These are phyloP conservation scores for Eclectus roratus DNA, from an alignment of 2,113 vertebrate species.

Conservation along the genomic window DNA sequence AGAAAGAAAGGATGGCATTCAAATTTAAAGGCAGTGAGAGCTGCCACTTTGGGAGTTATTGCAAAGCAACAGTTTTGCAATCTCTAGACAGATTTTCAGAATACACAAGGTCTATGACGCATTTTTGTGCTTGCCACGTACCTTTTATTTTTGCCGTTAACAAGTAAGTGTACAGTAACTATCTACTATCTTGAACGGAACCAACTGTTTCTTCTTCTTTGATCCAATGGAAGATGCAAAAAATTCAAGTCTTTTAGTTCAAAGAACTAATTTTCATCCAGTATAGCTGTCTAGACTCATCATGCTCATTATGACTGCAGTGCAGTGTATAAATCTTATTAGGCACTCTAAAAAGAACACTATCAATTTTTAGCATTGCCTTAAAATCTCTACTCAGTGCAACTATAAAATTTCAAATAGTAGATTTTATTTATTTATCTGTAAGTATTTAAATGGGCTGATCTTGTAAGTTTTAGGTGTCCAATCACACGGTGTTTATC, in stretches of 20 bases:
- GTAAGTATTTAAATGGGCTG: neutral
- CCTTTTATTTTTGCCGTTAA: conserved; percentile 27
- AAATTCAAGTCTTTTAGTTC: conserved; percentile 53
- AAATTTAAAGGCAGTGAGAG: neutral
- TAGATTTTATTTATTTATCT: neutral
- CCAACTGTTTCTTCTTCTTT: conserved; percentile 33
- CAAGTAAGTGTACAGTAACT: conserved; percentile 36
- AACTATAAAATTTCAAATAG: neutral
- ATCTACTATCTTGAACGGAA: conserved; percentile 1
- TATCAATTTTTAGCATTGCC: neutral
- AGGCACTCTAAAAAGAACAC: conserved; percentile 36
- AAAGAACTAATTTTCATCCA: conserved; percentile 70
- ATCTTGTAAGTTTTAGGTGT: neutral
- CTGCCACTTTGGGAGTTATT: neutral
- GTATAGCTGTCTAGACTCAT: conserved; percentile 57
- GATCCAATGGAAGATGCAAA: conserved; percentile 44
- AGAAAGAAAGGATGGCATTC: neutral
- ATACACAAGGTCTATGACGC: neutral
- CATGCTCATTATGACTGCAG: conserved; percentile 50
- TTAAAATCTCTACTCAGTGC: neutral
- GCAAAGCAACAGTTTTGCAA: neutral
- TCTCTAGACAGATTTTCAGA: neutral
- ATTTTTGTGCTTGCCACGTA: neutral
- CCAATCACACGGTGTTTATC: conserved; percentile 15
- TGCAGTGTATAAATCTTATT: conserved; percentile 61